A percentile compares a stretch with the other conserved stretches of the same genome.
Evolutionary conservation across 1,140 invertebrate genomes (phyloP).

Genomic region (Ceratina australensis): DNA sequence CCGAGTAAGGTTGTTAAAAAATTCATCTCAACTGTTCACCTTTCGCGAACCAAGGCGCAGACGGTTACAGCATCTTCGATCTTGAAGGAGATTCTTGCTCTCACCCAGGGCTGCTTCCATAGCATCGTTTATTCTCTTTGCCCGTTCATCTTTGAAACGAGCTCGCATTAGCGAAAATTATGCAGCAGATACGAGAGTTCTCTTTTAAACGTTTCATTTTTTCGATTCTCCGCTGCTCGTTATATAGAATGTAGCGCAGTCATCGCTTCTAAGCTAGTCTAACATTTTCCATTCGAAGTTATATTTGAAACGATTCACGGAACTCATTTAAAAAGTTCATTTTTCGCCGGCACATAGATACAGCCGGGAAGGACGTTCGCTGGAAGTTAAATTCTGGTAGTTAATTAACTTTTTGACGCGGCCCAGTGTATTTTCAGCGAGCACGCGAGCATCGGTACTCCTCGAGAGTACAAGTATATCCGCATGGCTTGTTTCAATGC

Average conservation of each 20-base stretch:
- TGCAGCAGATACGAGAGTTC: background rate
- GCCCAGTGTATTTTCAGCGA: background rate
- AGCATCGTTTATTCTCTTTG: conserved; percentile 17
- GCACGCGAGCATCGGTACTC: background rate
- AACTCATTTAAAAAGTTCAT: too few species aligned
- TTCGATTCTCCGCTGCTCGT: too few species aligned
- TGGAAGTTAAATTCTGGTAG: background rate
- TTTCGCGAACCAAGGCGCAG: too few species aligned
- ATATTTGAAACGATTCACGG: too few species aligned
- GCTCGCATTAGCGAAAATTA: background rate
- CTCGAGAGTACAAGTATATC: background rate
- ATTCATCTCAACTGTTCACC: too few species aligned
- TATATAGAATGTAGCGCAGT: too few species aligned
- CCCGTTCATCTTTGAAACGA: background rate
- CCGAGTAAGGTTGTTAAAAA: too few species aligned
- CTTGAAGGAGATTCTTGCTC: background rate
- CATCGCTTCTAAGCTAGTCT: too few species aligned
- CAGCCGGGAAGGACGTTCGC: background rate
- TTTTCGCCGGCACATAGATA: background rate
- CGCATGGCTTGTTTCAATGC: background rate
- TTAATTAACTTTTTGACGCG: conserved; percentile 4
- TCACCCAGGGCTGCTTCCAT: background rate
- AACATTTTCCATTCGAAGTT: too few species aligned
- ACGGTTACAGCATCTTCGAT: background rate
- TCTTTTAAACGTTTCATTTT: background rate